phyloP scores from a whole-genome alignment of 2,113 vertebrate genomes.

The Merops nubicus region DNA sequence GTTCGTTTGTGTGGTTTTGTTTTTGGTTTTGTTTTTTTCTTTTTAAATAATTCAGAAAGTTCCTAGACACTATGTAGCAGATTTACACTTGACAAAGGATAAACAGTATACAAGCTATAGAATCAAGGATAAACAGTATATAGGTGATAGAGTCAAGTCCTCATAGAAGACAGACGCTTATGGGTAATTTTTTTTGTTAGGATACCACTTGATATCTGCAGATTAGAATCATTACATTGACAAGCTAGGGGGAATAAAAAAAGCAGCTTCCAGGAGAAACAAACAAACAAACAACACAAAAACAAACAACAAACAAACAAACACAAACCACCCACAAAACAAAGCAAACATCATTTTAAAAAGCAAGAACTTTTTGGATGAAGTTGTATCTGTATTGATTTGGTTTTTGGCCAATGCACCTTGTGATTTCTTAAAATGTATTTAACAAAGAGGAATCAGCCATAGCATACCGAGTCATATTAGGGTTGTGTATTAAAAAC shows the following conservation, averaged over 20 bases:
- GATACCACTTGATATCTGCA: neutral
- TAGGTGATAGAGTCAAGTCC: neutral
- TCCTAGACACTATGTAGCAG: neutral
- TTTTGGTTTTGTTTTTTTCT: neutral
- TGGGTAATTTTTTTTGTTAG: neutral
- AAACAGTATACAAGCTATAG: neutral
- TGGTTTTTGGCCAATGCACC: neutral
- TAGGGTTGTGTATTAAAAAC: neutral
- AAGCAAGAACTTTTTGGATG: neutral
- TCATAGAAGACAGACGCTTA: neutral
- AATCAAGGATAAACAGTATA: neutral
- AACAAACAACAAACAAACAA: neutral
- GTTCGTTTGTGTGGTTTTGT: no score
- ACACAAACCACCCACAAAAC: no score
- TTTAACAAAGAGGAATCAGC: neutral
- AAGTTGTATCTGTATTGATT: neutral
- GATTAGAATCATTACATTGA: neutral
- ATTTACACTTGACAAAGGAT: neutral
- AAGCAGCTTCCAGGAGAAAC: neutral
- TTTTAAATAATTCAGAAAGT: neutral
- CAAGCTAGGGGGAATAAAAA: neutral
- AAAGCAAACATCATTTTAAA: neutral
- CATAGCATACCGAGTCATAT: neutral
- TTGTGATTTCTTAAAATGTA: neutral
- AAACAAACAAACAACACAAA: neutral